phyloP scores from a whole-genome alignment of 2,113 vertebrate species.

The Eulemur macaco region DNA sequence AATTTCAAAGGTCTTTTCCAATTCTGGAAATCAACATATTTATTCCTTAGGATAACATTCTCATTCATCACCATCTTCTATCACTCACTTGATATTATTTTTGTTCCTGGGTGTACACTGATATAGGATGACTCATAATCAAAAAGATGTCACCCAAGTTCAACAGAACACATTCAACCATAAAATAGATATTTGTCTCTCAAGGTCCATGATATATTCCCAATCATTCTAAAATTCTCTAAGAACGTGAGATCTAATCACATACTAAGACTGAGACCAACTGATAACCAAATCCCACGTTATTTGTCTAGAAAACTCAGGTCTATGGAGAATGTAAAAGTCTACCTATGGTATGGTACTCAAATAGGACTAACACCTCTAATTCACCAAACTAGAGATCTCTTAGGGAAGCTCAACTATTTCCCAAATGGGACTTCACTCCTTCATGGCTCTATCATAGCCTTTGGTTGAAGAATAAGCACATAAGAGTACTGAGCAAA shows the following conservation, averaged over 20 bases:
- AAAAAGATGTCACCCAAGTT: neutral
- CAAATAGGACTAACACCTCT: neutral
- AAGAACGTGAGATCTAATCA: neutral
- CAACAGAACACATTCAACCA: neutral
- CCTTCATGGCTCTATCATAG: neutral
- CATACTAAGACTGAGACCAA: neutral
- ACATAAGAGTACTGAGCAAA: neutral
- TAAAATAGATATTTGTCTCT: neutral
- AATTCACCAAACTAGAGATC: neutral
- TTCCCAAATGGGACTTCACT: neutral
- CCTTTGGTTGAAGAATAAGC: neutral
- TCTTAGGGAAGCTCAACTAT: neutral
- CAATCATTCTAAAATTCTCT: neutral
- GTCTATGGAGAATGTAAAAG: neutral
- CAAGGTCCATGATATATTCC: neutral
- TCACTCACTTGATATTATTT: neutral
- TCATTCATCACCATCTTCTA: neutral
- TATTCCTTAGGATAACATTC: neutral
- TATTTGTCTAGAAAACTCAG: neutral
- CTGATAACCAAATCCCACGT: neutral
- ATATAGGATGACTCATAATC: neutral
- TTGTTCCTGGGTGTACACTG: neutral
- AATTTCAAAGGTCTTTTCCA: neutral
- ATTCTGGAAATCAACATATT: neutral
- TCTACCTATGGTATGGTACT: neutral